Base-by-base conservation (phyloP, 2,113 vertebrate genomes). In the Dicentrarchus labrax region DNA sequence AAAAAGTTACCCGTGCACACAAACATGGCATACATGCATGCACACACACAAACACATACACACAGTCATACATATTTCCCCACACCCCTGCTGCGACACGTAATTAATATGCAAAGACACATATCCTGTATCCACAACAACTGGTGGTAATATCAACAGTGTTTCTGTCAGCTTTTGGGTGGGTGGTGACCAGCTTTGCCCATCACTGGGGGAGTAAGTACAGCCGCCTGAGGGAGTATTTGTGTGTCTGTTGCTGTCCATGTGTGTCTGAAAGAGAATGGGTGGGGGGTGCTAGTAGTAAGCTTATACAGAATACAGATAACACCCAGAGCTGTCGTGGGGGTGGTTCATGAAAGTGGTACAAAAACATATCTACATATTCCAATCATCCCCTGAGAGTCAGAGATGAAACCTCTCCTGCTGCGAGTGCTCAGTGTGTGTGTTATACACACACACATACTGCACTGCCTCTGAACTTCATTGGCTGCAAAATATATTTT, bases 111-210 rank as follows among this genome's bases (percentile, higher is more conserved):
- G 89, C 92, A 86, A 87, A 86, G 82, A 89, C 88, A 84, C 85
- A 89, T 80, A 88, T 84, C 83, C 86, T 90, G 85, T 76, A 89
- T 90, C 69, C 74, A 88, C 91, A 92, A 90, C 91, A 93, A 92
- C 90, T 91, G 91, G 88, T 94, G 91, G 90, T 84, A 89, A 91
- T 90, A 90, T 92, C 86, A 90, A 87, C 88, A 86, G 83, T 86
- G 78, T 86, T 84, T 86, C 69, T 90, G 83, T 90, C 86, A 94
- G 89, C 84, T 91, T 91, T 91, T 65, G 84, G 87, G 91, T 92
- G 92, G 93, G 93, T 90, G 92, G 91, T 87, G 92, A 94, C 93
- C 88, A 91, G 90, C 86, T 90, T 89, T 91, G 88, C 86, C 85
- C 87, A 82, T 94, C 83, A 93, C 91, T 92, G 91, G 87, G 91